phyloP scores from a whole-genome alignment of 2,113 vertebrate species.

The Mirounga angustirostris region DNA sequence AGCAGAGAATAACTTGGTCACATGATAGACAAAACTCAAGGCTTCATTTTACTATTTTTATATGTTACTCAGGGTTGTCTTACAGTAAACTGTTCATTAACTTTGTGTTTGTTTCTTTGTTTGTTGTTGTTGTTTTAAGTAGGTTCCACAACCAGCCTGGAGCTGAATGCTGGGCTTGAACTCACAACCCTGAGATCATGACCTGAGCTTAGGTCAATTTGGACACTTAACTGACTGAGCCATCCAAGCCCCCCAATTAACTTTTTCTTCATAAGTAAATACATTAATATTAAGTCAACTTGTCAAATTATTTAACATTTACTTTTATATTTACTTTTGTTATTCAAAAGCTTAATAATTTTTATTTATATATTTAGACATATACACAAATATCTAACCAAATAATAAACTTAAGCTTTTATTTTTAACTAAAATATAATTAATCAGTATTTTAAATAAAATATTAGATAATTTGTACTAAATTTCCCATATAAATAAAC shows the following conservation, averaged over 20 bases:
- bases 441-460: neutral
- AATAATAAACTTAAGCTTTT: neutral
- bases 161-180: neutral
- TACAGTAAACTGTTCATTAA: neutral
- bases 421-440: neutral
- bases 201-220: neutral
- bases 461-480: neutral
- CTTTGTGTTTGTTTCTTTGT: neutral
- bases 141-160: neutral
- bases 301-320: neutral
- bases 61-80: neutral
- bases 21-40: neutral
- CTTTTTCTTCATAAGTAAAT: neutral
- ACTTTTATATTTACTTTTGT: neutral
- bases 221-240: neutral
- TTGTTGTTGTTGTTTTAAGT: neutral
- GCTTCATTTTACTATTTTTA: neutral
- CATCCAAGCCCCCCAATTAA: neutral
- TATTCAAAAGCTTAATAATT: neutral
- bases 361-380: neutral
- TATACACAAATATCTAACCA: neutral
- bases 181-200: neutral
- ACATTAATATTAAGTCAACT: neutral
- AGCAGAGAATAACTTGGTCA: neutral
- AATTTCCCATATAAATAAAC: neutral